Evolutionary conservation across 2,888 invertebrate species (phyloP).

Genomic region (Lycaena phlaeas): DNA sequence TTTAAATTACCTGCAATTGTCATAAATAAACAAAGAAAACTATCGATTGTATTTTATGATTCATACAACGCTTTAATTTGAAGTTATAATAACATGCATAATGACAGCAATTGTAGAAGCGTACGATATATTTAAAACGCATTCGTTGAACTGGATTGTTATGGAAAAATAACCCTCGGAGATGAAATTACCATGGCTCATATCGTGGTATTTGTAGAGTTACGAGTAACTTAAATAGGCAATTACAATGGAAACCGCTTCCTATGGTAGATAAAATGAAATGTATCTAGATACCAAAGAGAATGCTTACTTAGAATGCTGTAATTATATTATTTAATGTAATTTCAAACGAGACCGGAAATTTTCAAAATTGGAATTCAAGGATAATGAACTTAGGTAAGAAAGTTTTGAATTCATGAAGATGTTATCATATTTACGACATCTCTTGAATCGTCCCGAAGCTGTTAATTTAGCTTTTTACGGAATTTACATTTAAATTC

Average conservation of each 20-base stretch:
- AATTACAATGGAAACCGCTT: constrained; percentile 29
- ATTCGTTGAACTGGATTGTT: constrained; percentile 9
- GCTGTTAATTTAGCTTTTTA: no score
- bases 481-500: no score
- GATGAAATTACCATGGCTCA: constrained; percentile 14
- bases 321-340: no score
- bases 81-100: constrained; percentile 6
- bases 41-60: neutral
- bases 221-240: constrained; percentile 34
- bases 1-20: no score
- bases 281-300: neutral
- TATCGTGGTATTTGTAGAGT: constrained; percentile 40
- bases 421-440: no score
- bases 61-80: constrained; percentile 6
- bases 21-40: no score
- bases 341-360: no score
- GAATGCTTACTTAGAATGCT: no score
- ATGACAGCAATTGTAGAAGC: constrained; percentile 5
- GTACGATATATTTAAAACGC: constrained; percentile 7
- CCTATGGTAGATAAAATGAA: neutral
- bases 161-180: constrained; percentile 4
- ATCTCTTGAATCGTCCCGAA: no score
- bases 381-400: no score
- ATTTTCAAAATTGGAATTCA: no score
- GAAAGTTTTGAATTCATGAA: no score